A percentile compares a stretch with the other conserved stretches of the same genome.
Conservation (phyloP, 2,888 invertebrate species). For the Perizoma flavofasciatum region DNA sequence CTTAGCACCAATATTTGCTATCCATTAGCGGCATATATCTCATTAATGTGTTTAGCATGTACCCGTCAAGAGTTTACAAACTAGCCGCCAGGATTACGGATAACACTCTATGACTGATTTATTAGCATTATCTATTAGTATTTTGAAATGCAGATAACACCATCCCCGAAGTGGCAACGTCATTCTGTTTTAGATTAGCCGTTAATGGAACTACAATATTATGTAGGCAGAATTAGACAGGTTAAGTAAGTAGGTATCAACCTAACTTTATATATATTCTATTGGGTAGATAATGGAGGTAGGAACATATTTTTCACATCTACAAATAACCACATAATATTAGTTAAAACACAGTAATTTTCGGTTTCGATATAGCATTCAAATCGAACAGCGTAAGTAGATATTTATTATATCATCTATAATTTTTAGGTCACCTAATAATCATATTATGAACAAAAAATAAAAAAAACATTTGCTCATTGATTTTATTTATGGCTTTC, state of each 20-base stretch:
- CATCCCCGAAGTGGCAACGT: conserved; percentile 32
- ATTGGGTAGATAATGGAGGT: conserved; percentile 14
- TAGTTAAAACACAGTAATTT: background rate
- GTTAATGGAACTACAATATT: conserved; percentile 37
- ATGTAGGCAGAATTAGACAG: too few species aligned
- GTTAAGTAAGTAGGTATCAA: too few species aligned
- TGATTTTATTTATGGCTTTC: conserved; percentile 41
- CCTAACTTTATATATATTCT: too few species aligned
- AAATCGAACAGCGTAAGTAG: too few species aligned
- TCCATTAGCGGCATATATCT: conserved; percentile 62
- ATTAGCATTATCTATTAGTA: conserved; percentile 40
- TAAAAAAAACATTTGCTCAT: too few species aligned
- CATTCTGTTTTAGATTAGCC: conserved; percentile 35
- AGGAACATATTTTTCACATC: too few species aligned
- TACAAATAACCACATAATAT: background rate
- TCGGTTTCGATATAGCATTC: too few species aligned
- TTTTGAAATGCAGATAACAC: conserved; percentile 38
- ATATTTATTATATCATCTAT: too few species aligned
- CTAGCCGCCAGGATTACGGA: conserved; percentile 27
- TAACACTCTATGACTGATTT: conserved; percentile 39
- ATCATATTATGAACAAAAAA: too few species aligned
- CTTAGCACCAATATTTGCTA: conserved; percentile 56
- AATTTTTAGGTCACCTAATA: too few species aligned
- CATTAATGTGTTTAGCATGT: conserved; percentile 68
- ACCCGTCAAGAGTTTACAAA: conserved; percentile 39